Conservation (phyloP, 30 jellyfish, hydroid and myxozoan species). For the Rhopilema esculentum region DNA sequence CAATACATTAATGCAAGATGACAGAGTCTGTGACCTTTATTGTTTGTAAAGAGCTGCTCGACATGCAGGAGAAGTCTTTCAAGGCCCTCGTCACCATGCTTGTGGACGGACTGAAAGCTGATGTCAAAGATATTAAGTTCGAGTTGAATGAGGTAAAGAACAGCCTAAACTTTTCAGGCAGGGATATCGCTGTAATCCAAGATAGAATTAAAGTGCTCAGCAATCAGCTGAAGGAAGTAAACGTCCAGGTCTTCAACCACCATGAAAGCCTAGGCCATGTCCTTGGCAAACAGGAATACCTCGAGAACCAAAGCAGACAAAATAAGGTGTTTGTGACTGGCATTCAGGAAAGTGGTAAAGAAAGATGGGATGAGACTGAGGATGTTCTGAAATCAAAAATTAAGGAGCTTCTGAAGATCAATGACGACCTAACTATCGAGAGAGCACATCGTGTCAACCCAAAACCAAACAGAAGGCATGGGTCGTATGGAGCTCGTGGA, state of each 20-base stretch:
- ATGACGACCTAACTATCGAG: background rate
- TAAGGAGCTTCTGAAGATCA: slow-evolving; percentile 22
- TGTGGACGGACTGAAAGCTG: background rate
- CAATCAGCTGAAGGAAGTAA: background rate
- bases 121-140: background rate
- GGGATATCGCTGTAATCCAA: slow-evolving; percentile 1
- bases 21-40: slow-evolving; percentile 8
- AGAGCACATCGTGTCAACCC: slow-evolving; percentile 9
- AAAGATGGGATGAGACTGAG: slow-evolving; percentile 42
- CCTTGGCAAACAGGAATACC: background rate
- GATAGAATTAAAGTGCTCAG: slow-evolving; percentile 1
- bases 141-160: slow-evolving; percentile 8
- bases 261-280: slow-evolving; percentile 8
- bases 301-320: background rate
- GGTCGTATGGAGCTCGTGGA: background rate
- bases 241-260: slow-evolving; percentile 10
- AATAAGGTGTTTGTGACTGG: slow-evolving; percentile 31
- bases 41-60: slow-evolving; percentile 6
- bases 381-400: slow-evolving; percentile 13
- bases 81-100: slow-evolving; percentile 19
- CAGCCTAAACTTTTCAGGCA: slow-evolving; percentile 10
- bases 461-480: background rate
- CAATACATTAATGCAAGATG: background rate
- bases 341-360: slow-evolving; percentile 15
- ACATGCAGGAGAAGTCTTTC: slow-evolving; percentile 9